phyloP scores from a whole-genome alignment of 2,113 vertebrate genomes.

The Amphiprion percula region DNA sequence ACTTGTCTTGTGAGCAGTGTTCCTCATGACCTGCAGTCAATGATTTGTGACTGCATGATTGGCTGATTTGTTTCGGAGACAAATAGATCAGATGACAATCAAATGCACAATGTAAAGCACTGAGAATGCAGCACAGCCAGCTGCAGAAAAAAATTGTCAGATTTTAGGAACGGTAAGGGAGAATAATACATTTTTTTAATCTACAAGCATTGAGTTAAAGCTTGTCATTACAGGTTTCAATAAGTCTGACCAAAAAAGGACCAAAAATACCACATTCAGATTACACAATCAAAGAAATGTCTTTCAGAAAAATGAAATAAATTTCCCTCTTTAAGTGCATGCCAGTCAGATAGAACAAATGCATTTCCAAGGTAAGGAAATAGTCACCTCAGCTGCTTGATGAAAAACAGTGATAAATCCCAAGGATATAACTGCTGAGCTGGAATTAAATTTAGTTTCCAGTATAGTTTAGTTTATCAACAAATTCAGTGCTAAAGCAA shows the following conservation, averaged over 20 bases:
- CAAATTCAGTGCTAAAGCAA: too few relatives aligned
- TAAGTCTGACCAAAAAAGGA: not conserved
- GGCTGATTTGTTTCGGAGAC: slow-evolving; percentile 10
- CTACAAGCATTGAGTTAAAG: not conserved
- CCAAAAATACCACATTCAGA: too few relatives aligned
- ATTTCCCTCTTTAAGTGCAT: too few relatives aligned
- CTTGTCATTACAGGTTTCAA: too few relatives aligned
- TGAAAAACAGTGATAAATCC: too few relatives aligned
- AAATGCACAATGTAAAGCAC: slow-evolving; percentile 16
- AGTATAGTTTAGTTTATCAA: too few relatives aligned
- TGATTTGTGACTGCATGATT: slow-evolving; percentile 28
- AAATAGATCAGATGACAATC: slow-evolving; percentile 19
- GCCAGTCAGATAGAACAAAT: not conserved
- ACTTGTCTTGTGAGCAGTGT: not conserved
- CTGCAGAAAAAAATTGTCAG: not conserved
- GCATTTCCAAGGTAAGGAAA: not conserved
- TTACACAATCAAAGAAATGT: too few relatives aligned
- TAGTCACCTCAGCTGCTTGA: too few relatives aligned
- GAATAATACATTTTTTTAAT: not conserved
- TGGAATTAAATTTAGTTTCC: too few relatives aligned
- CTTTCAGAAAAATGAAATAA: too few relatives aligned
- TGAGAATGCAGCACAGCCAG: slow-evolving; percentile 12
- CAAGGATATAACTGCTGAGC: too few relatives aligned
- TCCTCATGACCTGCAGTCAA: not conserved
- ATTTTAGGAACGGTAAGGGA: not conserved